Conservation (phyloP, 2,113 vertebrate genomes). For the Albula goreensis region DNA sequence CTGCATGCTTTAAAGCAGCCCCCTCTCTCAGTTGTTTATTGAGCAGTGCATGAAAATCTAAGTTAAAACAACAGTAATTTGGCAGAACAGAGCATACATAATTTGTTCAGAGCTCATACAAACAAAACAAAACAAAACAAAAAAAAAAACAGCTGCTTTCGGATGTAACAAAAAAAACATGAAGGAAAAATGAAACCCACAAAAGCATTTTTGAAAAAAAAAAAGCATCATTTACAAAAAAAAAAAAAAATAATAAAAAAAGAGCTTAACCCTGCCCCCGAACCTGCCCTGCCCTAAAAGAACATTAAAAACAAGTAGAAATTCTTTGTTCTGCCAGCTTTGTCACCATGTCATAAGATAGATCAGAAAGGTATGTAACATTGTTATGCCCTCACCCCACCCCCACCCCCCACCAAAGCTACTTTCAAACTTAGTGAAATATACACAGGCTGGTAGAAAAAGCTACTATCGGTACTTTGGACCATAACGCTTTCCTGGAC, state of each 20-base stretch:
- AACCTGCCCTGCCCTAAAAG: no score
- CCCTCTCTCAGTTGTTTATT: conserved; percentile 71
- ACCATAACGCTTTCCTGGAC: not conserved
- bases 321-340: conserved; percentile 43
- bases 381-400: conserved; percentile 27
- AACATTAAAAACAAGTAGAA: conserved; percentile 34
- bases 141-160: conserved; percentile 80
- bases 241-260: not conserved
- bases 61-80: conserved; percentile 76
- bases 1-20: conserved; percentile 78
- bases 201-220: conserved; percentile 34
- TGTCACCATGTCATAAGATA: conserved; percentile 37
- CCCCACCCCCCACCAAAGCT: not conserved
- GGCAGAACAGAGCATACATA: conserved; percentile 84
- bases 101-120: conserved; percentile 86
- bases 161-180: conserved; percentile 65
- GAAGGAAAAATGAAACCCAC: conserved; percentile 42
- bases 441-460: conserved; percentile 23
- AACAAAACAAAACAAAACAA: conserved; percentile 30
- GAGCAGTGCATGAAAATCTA: conserved; percentile 88
- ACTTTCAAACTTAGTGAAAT: conserved; percentile 18
- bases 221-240: conserved; percentile 37
- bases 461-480: conserved; percentile 15
- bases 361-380: conserved; percentile 56
- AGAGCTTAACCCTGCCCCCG: not conserved